Evolutionary conservation across 1,140 invertebrate genomes (phyloP).

Genomic region (Planococcus citri): DNA sequence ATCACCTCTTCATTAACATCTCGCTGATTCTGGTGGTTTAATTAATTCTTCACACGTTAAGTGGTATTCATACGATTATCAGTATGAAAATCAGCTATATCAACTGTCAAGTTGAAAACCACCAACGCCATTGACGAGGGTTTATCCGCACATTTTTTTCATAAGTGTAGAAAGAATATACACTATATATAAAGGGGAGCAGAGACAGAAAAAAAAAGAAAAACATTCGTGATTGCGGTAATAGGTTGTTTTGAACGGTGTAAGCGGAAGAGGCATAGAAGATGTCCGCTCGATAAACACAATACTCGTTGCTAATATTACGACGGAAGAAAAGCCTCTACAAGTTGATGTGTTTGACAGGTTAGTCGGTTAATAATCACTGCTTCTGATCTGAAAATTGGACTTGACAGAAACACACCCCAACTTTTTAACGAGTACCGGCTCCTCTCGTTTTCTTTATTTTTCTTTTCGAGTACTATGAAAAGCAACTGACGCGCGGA

Average conservation of each 20-base stretch:
- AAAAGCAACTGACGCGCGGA: too few species aligned
- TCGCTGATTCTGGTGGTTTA: background rate
- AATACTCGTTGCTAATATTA: slow-evolving; percentile 17
- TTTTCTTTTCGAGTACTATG: background rate
- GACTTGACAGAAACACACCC: slow-evolving; percentile 17
- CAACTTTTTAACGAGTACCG: background rate
- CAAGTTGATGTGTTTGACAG: slow-evolving; percentile 18
- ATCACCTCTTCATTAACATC: background rate
- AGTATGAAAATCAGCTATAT: background rate
- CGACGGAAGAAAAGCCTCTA: slow-evolving; percentile 7
- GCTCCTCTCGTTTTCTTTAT: background rate
- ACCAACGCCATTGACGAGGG: background rate
- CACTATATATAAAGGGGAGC: too few species aligned
- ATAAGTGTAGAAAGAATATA: background rate
- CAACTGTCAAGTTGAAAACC: background rate
- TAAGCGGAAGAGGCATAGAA: background rate
- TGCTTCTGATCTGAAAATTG: slow-evolving; percentile 19
- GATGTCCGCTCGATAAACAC: slow-evolving; percentile 13
- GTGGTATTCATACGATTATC: background rate
- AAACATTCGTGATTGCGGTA: slow-evolving; percentile 2
- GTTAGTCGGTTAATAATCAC: slow-evolving; percentile 18
- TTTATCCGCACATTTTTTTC: background rate
- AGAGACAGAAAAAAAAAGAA: background rate
- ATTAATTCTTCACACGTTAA: background rate
- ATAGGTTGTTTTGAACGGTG: background rate